Evolutionary conservation across 2,888 invertebrate genomes (phyloP).

Genomic region (Gandaritis pyraliata): DNA sequence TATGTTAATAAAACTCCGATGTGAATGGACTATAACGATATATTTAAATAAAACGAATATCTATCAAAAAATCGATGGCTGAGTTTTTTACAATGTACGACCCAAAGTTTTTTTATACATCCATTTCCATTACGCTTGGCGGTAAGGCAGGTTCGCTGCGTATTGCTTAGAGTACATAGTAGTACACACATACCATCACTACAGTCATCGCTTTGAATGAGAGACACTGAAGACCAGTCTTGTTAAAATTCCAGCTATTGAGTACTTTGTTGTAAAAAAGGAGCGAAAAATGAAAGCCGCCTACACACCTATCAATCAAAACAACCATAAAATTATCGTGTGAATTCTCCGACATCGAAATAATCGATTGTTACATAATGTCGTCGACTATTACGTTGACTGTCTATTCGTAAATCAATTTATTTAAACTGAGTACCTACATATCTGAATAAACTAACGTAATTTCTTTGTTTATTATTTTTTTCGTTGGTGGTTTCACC

Average conservation of each 20-base stretch:
- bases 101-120: too few species aligned
- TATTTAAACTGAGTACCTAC: slow-evolving; percentile 28
- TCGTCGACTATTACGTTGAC: slow-evolving; percentile 33
- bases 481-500: too few species aligned
- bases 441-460: too few species aligned
- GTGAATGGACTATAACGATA: slow-evolving; percentile 8
- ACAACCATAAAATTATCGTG: slow-evolving; percentile 52
- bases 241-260: slow-evolving; percentile 54
- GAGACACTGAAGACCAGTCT: slow-evolving; percentile 38
- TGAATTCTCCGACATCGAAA: slow-evolving; percentile 48
- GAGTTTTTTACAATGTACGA: too few species aligned
- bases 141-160: too few species aligned
- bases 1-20: slow-evolving; percentile 19
- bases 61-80: too few species aligned
- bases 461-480: too few species aligned
- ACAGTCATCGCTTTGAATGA: too few species aligned
- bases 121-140: too few species aligned
- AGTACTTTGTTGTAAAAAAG: slow-evolving; percentile 35
- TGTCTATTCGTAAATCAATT: slow-evolving; percentile 46
- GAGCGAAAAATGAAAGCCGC: slow-evolving; percentile 55
- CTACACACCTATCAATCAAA: slow-evolving; percentile 53
- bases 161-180: too few species aligned
- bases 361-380: slow-evolving; percentile 49
- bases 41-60: not conserved
- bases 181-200: too few species aligned